Base-by-base conservation (phyloP, 2,888 invertebrate species). In the Drosophila subsilvestris region DNA sequence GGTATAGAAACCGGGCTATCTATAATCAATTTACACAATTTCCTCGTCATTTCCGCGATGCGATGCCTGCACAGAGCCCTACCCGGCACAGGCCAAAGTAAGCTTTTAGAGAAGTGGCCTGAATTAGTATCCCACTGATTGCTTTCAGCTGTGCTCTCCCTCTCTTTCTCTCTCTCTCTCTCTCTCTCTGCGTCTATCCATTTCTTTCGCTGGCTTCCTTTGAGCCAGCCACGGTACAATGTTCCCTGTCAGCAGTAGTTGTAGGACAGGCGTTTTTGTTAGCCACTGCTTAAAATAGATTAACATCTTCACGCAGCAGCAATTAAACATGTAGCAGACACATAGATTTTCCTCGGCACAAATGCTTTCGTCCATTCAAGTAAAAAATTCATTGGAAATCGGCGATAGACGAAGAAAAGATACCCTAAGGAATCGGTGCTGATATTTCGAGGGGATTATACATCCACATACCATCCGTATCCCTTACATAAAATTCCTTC, bases 1-100 rank as follows among this genome's bases (percentile, higher is more conserved):
- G 63, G 62, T 73, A 58, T 48, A 48, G 63, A 61, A 65, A 67
- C 62, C 66, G 60, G 65, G 75, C 74, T 81, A 86, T 79, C 77
- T 79, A 77, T 79, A 85, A 85, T 81, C 85, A 85, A 83, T 83
- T 87, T 73, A 74, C 68, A 81, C 82, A 85, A 87, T 87, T 87
- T 87, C 78, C 71, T 74, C 60, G 70, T 79, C 67, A 81, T 85
- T 87, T 83, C 79, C 85, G 79, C 57, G 53, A 48, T 49, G 53
- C 49, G 53, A 48, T 54, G 65, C 44, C 53, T 27, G 48, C 53
- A 57, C 51, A 29, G n/a, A 27, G 43, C 49, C 45, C 18, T 43
- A 27, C 12, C 32, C 32, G 3, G 22, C 25, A 17, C 25, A 27
- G 45, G 32, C 53, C 55, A 37, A 18, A 53, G 47, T 45, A 45